These are phyloP conservation scores for Karalla daura DNA, from an alignment of 2,797 vertebrate genomes.

Conservation along the genomic window DNA sequence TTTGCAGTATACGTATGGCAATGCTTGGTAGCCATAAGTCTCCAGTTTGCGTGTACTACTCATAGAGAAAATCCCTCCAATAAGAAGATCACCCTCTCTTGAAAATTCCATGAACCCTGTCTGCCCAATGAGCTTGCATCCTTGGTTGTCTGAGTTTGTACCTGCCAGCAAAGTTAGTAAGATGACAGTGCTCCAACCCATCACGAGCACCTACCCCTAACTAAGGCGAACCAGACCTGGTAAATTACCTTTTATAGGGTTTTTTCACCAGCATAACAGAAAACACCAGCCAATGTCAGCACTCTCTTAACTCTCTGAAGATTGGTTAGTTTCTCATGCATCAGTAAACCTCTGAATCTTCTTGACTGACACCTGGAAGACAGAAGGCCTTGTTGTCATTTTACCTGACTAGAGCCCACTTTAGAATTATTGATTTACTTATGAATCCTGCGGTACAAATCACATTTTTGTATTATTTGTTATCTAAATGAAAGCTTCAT, in stretches of 20 bases:
- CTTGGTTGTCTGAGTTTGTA: conserved; percentile 59
- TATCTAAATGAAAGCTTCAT: too few species aligned
- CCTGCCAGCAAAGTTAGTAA: conserved; percentile 56
- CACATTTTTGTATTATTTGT: too few species aligned
- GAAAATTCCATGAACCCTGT: conserved; percentile 68
- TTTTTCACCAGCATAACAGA: neutral
- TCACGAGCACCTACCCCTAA: conserved; percentile 38
- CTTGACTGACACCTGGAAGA: neutral
- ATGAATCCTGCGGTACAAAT: too few species aligned
- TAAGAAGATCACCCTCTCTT: conserved; percentile 72
- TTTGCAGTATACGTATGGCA: conserved; percentile 56
- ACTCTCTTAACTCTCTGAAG: neutral
- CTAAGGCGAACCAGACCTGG: conserved; percentile 6
- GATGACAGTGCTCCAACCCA: conserved; percentile 60
- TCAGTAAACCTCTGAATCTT: neutral
- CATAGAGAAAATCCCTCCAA: conserved; percentile 76
- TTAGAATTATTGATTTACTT: too few species aligned
- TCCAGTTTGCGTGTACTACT: conserved; percentile 30
- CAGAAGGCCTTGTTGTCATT: neutral
- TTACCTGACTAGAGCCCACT: neutral
- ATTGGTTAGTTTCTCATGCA: neutral
- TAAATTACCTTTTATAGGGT: conserved; percentile 54
- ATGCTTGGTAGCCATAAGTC: conserved; percentile 45
- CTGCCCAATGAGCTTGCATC: conserved; percentile 65
- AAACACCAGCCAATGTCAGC: conserved; percentile 7